Conservation (phyloP, 2,888 invertebrate genomes). For the Piscicola geometra region DNA sequence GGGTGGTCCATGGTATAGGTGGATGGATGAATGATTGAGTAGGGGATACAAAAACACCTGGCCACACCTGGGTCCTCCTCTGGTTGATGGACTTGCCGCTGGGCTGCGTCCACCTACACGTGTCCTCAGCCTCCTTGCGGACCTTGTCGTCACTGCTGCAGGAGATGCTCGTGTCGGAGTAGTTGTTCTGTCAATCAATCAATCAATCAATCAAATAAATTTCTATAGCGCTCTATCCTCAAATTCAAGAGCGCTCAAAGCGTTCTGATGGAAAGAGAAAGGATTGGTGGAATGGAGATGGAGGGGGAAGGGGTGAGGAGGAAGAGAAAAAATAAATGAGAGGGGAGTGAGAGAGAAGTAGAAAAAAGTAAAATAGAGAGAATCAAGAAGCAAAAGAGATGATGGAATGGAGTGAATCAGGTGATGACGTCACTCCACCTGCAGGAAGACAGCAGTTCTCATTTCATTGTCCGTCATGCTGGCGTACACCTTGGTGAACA, state of each 20-base stretch:
- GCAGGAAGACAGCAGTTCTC: not conserved
- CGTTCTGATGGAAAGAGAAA: not conserved
- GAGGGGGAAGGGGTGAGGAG: not conserved
- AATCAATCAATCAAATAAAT: not conserved
- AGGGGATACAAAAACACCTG: not conserved
- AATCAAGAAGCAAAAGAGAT: not conserved
- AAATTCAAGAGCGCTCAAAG: not conserved
- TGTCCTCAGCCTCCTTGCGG: conserved; percentile 10
- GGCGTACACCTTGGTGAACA: not conserved
- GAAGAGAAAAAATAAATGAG: not conserved
- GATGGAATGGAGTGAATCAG: too few species aligned
- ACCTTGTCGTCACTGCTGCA: not conserved
- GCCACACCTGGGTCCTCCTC: conserved; percentile 5
- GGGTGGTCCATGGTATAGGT: too few species aligned
- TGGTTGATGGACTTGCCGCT: conserved; percentile 15
- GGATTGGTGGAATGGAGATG: not conserved
- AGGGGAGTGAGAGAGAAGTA: not conserved
- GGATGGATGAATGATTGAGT: not conserved
- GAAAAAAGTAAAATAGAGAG: not conserved
- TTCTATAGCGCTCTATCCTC: too few species aligned
- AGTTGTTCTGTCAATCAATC: conserved; percentile 24
- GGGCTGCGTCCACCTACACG: conserved; percentile 20
- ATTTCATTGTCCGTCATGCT: not conserved
- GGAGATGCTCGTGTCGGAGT: not conserved
- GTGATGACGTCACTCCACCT: too few species aligned